These are phyloP conservation scores for Tiaroga cobitis DNA, from an alignment of 2,797 vertebrate species.

Conservation along the genomic window DNA sequence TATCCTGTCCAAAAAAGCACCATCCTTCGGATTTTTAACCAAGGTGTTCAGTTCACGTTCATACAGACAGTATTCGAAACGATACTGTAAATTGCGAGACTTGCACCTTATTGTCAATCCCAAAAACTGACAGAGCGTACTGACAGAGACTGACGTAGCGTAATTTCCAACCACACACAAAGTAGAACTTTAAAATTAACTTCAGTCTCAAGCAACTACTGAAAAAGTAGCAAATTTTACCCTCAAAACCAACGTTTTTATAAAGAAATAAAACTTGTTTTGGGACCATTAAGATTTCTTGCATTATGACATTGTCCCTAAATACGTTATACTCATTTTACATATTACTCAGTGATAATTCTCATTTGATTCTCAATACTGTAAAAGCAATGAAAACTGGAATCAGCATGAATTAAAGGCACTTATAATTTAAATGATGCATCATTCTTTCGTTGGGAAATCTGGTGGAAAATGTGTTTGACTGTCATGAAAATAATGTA, in stretches of 20 bases:
- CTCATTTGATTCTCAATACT: not conserved
- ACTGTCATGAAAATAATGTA: not conserved
- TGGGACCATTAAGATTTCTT: no score
- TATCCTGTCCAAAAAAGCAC: not conserved
- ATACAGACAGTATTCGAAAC: no score
- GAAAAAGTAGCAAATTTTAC: no score
- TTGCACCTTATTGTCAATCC: no score
- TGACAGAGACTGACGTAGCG: no score
- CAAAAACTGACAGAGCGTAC: no score
- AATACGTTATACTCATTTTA: not conserved
- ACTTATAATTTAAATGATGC: not conserved
- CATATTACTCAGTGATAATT: not conserved
- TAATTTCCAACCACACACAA: no score
- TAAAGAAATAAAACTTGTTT: not conserved
- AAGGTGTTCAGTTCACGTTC: no score
- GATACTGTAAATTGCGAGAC: no score
- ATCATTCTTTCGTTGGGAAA: not conserved
- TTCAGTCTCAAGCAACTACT: not conserved
- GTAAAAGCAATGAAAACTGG: not conserved
- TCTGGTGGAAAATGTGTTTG: not conserved
- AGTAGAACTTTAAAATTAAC: not conserved
- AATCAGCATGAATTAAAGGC: not conserved
- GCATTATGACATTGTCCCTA: not conserved
- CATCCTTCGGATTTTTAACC: no score
- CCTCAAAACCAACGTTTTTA: not conserved